A percentile compares a stretch with the other conserved stretches of the same genome.
Evolutionary conservation across 2,113 vertebrate genomes (phyloP).

Genomic region (Formicarius rufipectus): DNA sequence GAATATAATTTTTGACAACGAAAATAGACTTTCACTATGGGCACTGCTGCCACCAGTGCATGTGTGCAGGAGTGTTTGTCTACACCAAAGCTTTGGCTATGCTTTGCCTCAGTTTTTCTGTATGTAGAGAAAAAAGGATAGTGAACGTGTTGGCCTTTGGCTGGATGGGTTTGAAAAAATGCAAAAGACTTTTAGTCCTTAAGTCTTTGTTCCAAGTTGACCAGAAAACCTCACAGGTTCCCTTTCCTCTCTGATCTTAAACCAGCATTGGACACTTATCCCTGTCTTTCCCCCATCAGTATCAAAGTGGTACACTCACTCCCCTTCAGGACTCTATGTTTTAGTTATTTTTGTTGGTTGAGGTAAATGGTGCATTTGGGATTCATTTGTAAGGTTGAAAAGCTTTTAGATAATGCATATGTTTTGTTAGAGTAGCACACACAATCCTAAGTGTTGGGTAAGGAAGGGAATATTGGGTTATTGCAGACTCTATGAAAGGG

Average conservation of each 20-base stretch:
- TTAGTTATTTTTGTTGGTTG: background rate
- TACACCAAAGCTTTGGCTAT: background rate
- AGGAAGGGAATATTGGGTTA: background rate
- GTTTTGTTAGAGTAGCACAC: background rate
- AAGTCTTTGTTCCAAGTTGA: background rate
- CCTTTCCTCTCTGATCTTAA: background rate
- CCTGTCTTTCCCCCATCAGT: background rate
- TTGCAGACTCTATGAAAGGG: background rate
- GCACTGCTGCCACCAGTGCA: background rate
- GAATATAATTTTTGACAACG: background rate
- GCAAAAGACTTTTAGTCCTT: background rate
- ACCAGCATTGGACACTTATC: background rate
- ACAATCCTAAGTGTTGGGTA: background rate
- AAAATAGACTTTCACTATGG: background rate
- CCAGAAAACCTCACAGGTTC: background rate
- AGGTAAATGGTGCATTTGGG: background rate
- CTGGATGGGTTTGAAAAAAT: background rate
- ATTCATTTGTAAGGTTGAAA: background rate
- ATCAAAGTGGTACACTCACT: background rate
- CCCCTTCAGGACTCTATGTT: background rate
- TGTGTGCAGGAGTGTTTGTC: fast-evolving
- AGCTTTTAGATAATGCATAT: background rate
- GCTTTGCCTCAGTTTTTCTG: background rate
- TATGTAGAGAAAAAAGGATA: background rate
- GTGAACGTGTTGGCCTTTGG: background rate